Evolutionary conservation across 2,888 invertebrate genomes (phyloP).

Genomic region (Galerucella pusilla): DNA sequence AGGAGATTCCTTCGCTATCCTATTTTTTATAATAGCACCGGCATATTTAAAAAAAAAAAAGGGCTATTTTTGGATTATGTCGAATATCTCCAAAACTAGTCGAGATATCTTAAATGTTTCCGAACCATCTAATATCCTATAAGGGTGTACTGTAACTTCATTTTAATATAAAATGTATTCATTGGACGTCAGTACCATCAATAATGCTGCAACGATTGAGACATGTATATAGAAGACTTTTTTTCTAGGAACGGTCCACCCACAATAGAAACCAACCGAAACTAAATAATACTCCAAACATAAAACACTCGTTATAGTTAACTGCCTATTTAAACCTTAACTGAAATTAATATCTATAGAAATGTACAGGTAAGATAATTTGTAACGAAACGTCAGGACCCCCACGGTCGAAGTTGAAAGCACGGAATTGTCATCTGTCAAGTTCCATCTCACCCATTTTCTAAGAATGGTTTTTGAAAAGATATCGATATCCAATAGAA

Average conservation of each 20-base stretch:
- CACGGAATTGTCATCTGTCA: conserved; percentile 52
- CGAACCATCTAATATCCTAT: too few species aligned
- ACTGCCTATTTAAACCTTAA: conserved; percentile 40
- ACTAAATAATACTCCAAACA: conserved; percentile 41
- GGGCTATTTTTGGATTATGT: too few species aligned
- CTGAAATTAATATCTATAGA: conserved; percentile 45
- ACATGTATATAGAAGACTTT: neutral
- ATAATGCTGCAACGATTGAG: neutral
- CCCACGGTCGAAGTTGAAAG: conserved; percentile 52
- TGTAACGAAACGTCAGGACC: conserved; percentile 56
- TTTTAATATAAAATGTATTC: too few species aligned
- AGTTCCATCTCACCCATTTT: conserved; percentile 56
- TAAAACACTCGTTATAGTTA: conserved; percentile 44
- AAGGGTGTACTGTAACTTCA: too few species aligned
- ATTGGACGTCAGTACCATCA: too few species aligned
- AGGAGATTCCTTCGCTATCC: too few species aligned
- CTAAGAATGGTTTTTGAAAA: conserved; percentile 49
- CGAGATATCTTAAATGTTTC: too few species aligned
- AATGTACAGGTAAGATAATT: conserved; percentile 61
- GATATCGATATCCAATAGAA: conserved; percentile 47
- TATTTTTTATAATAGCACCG: too few species aligned
- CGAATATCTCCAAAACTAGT: too few species aligned
- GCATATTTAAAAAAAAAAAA: too few species aligned
- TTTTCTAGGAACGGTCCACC: conserved; percentile 2
- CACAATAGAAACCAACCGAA: conserved; percentile 30